Conservation (phyloP, 2,113 vertebrate genomes). For the Perca fluviatilis region DNA sequence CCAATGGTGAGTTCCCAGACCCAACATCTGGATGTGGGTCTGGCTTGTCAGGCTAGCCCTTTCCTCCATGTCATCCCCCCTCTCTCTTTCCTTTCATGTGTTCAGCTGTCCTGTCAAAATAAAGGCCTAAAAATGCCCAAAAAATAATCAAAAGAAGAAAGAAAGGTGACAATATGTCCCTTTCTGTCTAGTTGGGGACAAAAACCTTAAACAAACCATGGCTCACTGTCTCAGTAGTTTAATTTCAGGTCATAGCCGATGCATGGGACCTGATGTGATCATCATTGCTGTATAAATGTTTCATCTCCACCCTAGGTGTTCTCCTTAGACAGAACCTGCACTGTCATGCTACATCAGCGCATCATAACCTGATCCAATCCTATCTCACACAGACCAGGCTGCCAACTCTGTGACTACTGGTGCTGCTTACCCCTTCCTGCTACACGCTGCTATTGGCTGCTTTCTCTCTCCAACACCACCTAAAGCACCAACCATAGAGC, state of each 20-base stretch:
- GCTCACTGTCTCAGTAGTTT: background rate
- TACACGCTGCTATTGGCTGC: conserved; percentile 26
- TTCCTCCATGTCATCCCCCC: no score
- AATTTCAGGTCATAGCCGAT: background rate
- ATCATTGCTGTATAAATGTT: background rate
- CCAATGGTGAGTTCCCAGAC: no score
- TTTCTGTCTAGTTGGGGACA: background rate
- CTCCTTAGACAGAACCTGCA: conserved; percentile 12
- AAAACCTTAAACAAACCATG: background rate
- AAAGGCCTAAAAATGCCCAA: no score
- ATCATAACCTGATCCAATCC: conserved; percentile 18
- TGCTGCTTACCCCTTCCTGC: conserved; percentile 24
- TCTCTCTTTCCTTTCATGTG: no score
- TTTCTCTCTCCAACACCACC: conserved; percentile 2
- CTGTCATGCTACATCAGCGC: conserved; percentile 6
- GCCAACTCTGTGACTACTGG: conserved; percentile 15
- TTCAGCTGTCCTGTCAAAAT: no score
- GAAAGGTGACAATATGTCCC: conserved; percentile 18
- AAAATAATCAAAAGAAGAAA: no score
- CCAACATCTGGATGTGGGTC: no score
- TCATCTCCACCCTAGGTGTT: background rate
- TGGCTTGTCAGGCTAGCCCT: no score
- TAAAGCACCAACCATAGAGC: background rate
- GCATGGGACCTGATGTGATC: background rate
- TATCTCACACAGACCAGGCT: conserved; percentile 3